A percentile compares a stretch with the other conserved stretches of the same genome.
These are phyloP conservation scores for Cynocephalus volans DNA, from an alignment of 2,113 vertebrate genomes.

Conservation along the genomic window DNA sequence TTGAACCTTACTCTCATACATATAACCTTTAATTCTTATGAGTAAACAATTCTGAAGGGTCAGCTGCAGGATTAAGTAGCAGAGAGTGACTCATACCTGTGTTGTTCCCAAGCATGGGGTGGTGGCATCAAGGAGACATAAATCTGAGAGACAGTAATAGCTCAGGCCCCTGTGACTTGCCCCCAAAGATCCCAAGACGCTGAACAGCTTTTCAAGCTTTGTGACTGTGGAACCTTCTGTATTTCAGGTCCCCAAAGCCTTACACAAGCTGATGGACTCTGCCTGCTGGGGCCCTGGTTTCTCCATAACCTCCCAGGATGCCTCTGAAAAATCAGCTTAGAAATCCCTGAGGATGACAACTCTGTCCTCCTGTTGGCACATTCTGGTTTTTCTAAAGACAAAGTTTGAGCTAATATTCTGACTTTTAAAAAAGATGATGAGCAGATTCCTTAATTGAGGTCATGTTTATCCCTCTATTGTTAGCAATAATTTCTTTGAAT, in stretches of 20 bases:
- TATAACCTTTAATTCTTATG: constrained; percentile 48
- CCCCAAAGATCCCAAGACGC: constrained; percentile 63
- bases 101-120: constrained; percentile 7
- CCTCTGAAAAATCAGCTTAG: constrained; percentile 79
- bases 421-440: neutral
- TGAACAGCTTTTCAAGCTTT: constrained; percentile 74
- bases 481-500: constrained; percentile 40
- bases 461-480: constrained; percentile 19
- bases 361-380: neutral
- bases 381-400: constrained; percentile 62
- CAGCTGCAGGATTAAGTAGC: constrained; percentile 26
- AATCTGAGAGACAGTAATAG: constrained; percentile 47
- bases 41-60: constrained; percentile 13
- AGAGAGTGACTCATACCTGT: constrained; percentile 12
- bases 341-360: constrained; percentile 46
- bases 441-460: constrained; percentile 20
- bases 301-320: constrained; percentile 66
- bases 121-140: constrained; percentile 36
- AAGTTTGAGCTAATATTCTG: constrained; percentile 3
- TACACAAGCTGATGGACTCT: constrained; percentile 71
- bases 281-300: constrained; percentile 74
- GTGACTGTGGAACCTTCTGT: constrained; percentile 68
- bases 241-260: constrained; percentile 76
- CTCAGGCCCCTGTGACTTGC: constrained; percentile 71
- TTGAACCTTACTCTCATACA: neutral